A percentile compares a stretch with the other conserved stretches of the same genome.
Evolutionary conservation across 2,888 invertebrate species (phyloP).

Genomic region (Cosmorhoe ocellata): DNA sequence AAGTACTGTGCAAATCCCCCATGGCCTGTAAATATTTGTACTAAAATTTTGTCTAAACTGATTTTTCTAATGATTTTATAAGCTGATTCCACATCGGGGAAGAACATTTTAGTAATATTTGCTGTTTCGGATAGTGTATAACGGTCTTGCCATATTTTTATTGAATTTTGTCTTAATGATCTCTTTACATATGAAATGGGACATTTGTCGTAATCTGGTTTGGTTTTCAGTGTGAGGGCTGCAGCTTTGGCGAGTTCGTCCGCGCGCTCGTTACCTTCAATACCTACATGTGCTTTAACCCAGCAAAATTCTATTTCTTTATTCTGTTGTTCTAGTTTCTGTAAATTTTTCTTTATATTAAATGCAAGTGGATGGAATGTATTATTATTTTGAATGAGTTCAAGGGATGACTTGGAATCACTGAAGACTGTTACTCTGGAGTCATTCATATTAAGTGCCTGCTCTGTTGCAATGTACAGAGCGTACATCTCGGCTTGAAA

Average conservation of each 20-base stretch:
- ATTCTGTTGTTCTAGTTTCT: neutral
- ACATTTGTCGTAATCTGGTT: neutral
- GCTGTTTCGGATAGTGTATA: neutral
- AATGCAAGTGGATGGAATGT: constrained; percentile 4
- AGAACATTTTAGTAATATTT: neutral
- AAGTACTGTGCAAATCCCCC: no score
- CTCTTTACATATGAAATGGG: constrained; percentile 1
- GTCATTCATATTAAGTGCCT: no score
- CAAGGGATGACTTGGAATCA: no score
- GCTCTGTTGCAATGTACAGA: constrained; percentile 1
- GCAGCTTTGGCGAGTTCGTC: no score
- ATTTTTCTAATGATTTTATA: neutral
- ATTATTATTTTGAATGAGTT: no score
- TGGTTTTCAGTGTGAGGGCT: no score
- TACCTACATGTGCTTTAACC: no score
- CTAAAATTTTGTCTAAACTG: neutral
- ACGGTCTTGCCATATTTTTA: neutral
- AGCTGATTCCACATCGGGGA: neutral
- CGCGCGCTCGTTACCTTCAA: constrained; percentile 1
- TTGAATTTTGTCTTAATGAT: neutral
- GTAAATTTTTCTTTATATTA: neutral
- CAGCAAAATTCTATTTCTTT: no score
- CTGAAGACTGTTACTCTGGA: no score
- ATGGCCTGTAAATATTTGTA: no score
- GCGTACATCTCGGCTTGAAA: no score